These are phyloP conservation scores for Pseudococcus longispinus DNA, from an alignment of 2,888 invertebrate species.

Conservation along the genomic window DNA sequence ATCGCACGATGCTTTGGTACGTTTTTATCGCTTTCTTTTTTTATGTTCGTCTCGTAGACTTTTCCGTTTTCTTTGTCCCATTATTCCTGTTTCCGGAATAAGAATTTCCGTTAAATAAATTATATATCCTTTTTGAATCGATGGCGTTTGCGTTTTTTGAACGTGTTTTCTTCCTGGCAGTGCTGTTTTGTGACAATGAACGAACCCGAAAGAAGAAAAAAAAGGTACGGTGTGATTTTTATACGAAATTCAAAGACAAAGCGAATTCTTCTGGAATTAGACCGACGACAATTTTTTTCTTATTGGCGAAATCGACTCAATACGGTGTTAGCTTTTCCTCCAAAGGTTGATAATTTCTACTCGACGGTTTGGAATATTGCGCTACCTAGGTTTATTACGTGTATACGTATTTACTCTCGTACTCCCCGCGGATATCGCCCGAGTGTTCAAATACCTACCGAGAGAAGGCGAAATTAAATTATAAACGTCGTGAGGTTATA, in stretches of 20 bases:
- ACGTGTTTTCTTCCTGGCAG: conserved; percentile 26
- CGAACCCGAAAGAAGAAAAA: neutral
- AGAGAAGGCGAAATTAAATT: conserved; percentile 3
- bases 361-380: neutral
- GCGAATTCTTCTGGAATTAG: neutral
- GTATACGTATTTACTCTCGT: neutral
- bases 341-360: neutral
- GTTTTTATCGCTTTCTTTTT: conserved; percentile 23
- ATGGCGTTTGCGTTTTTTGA: conserved; percentile 15
- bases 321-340: neutral
- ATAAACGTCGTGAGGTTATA: conserved; percentile 7
- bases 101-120: conserved; percentile 34
- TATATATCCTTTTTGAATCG: conserved; percentile 34
- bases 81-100: conserved; percentile 34
- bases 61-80: conserved; percentile 28
- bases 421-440: neutral
- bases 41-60: conserved; percentile 31
- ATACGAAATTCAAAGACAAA: conserved; percentile 9
- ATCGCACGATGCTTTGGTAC: conserved; percentile 7
- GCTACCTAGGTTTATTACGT: neutral
- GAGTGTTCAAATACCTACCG: neutral
- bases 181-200: conserved; percentile 11
- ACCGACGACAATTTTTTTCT: neutral
- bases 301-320: neutral
- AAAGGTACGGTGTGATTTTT: conserved; percentile 1